phyloP scores from a whole-genome alignment of 2,113 vertebrate species.

The Osmerus mordax region DNA sequence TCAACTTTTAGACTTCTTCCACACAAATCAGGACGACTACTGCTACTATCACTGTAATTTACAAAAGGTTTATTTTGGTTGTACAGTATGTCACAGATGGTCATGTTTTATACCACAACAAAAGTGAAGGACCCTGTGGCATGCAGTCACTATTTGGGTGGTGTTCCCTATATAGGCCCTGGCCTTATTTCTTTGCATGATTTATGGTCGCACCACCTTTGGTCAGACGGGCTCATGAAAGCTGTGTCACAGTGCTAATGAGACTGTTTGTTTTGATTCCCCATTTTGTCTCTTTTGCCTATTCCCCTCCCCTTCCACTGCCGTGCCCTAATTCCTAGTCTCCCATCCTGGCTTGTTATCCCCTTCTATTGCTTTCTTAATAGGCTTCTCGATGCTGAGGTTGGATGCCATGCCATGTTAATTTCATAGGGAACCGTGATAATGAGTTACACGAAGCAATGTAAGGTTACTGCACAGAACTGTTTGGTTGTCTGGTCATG shows the following conservation, averaged over 20 bases:
- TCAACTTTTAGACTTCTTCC: too few species aligned
- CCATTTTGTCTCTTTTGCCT: constrained; percentile 42
- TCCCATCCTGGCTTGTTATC: constrained; percentile 31
- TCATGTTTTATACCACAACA: constrained; percentile 50
- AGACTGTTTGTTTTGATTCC: constrained; percentile 72
- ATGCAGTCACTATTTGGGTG: constrained; percentile 72
- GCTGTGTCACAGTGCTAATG: constrained; percentile 75
- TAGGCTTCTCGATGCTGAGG: neutral
- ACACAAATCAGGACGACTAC: too few species aligned
- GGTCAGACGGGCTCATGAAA: constrained; percentile 76
- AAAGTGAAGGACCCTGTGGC: constrained; percentile 52
- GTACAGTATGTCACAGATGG: neutral
- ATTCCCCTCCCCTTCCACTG: constrained; percentile 7
- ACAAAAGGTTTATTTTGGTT: too few species aligned
- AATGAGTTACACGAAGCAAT: too few species aligned
- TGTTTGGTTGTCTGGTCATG: too few species aligned
- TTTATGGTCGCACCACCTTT: constrained; percentile 73
- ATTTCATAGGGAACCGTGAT: too few species aligned
- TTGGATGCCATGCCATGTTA: too few species aligned
- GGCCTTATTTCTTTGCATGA: constrained; percentile 69
- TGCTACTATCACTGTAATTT: too few species aligned
- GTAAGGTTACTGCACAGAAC: too few species aligned
- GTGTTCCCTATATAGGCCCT: constrained; percentile 71
- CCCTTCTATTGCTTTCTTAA: constrained; percentile 1
- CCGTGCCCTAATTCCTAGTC: constrained; percentile 19